Percentiles rank a stretch among this genome's conserved stretches.
Evolutionary conservation across 2,888 invertebrate species (phyloP).

Genomic region (Mycogona germanica): DNA sequence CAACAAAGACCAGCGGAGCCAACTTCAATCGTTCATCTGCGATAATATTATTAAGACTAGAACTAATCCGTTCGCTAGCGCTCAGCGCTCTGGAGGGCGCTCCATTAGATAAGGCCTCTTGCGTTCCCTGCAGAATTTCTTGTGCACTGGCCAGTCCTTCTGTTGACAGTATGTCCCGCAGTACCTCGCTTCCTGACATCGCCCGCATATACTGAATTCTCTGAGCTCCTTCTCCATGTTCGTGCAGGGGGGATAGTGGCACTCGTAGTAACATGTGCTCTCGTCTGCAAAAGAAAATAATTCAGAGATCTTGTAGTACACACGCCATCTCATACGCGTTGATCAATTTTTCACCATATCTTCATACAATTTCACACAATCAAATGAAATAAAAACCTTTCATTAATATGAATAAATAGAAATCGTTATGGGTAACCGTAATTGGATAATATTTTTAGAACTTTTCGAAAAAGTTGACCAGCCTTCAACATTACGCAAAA

Average conservation of each 20-base stretch:
- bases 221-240: constrained; percentile 39
- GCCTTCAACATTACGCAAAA: too few relatives aligned
- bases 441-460: too few relatives aligned
- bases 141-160: constrained; percentile 39
- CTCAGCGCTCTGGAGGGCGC: constrained; percentile 31
- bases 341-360: too few relatives aligned
- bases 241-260: constrained; percentile 41
- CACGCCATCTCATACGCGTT: too few relatives aligned
- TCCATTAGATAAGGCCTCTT: constrained; percentile 27
- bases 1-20: too few relatives aligned
- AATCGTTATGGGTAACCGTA: too few relatives aligned
- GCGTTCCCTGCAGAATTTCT: constrained; percentile 36
- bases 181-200: constrained; percentile 39
- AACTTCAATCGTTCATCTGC: too few relatives aligned
- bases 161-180: constrained; percentile 39
- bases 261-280: constrained; percentile 38
- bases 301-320: too few relatives aligned
- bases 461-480: too few relatives aligned
- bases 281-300: constrained; percentile 30
- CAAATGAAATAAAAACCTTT: too few relatives aligned
- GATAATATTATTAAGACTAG: constrained; percentile 4
- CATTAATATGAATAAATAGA: too few relatives aligned
- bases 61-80: not conserved
- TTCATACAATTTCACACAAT: too few relatives aligned
- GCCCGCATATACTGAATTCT: constrained; percentile 41